A percentile compares a stretch with the other conserved stretches of the same genome.
These are phyloP conservation scores for Trialeurodes vaporariorum DNA, from an alignment of 1,140 invertebrate genomes.

Conservation along the genomic window DNA sequence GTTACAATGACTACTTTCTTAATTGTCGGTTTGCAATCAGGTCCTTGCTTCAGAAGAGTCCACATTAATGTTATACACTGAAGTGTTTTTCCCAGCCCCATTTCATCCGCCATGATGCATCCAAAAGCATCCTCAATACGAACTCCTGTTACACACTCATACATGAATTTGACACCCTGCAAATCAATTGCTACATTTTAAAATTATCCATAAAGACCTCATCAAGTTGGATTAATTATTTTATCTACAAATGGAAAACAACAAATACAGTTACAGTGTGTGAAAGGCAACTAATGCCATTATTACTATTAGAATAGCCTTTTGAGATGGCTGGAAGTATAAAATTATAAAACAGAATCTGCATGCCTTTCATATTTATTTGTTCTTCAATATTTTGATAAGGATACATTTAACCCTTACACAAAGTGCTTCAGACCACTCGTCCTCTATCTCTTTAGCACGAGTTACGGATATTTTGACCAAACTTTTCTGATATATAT, in stretches of 20 bases:
- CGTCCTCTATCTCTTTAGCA: no score
- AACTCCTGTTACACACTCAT: constrained; percentile 92
- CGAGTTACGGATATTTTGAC: no score
- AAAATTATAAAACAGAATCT: no score
- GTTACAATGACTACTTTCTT: constrained; percentile 90
- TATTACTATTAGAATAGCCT: no score
- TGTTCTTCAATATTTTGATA: no score
- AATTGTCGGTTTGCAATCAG: constrained; percentile 72
- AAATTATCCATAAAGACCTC: constrained; percentile 5
- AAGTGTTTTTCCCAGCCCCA: constrained; percentile 93
- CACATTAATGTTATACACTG: constrained; percentile 96
- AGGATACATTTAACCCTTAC: no score
- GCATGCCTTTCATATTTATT: no score
- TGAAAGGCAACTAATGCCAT: no score
- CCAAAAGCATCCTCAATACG: constrained; percentile 80
- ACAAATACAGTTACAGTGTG: no score
- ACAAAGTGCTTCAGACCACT: no score
- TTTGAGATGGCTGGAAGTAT: no score
- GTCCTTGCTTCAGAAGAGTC: constrained; percentile 82
- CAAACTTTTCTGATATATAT: no score
- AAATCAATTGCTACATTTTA: constrained; percentile 17
- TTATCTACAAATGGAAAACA: constrained; percentile 9
- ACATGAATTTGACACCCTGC: constrained; percentile 97
- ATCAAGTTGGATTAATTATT: constrained; percentile 6
- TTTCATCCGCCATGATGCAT: constrained; percentile 99